Evolutionary conservation across 2,888 invertebrate genomes (phyloP).

Genomic region (Acanthosepion lycidas): DNA sequence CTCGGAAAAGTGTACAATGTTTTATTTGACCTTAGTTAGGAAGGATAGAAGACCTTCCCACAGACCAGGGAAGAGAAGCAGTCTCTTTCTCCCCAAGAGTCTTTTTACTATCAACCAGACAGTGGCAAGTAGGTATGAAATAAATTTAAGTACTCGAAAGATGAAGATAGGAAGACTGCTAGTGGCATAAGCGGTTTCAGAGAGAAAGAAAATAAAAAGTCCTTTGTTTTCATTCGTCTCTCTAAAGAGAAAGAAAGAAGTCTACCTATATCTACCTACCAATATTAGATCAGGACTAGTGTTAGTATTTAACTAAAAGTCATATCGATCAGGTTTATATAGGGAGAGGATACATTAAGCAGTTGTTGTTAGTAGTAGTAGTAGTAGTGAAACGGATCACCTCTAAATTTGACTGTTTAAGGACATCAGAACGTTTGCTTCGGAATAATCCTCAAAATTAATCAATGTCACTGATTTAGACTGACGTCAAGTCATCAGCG

Average conservation of each 20-base stretch:
- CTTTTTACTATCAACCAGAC: background rate
- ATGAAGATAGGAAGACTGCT: background rate
- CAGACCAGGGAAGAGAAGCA: slow-evolving; percentile 3
- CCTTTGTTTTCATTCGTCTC: too few relatives aligned
- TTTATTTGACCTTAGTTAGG: slow-evolving; percentile 11
- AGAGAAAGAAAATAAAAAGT: too few relatives aligned
- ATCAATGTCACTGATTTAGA: background rate
- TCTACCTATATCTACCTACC: too few relatives aligned
- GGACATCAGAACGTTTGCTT: background rate
- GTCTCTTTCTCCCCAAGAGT: background rate
- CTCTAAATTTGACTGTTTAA: slow-evolving; percentile 8
- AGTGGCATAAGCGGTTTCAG: too few relatives aligned
- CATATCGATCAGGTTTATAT: background rate
- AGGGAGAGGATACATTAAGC: background rate
- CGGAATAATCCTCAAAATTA: slow-evolving; percentile 2
- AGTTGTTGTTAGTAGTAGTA: background rate
- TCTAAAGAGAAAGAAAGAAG: too few relatives aligned
- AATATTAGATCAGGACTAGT: background rate
- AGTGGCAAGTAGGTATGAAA: background rate
- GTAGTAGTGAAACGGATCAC: slow-evolving; percentile 9
- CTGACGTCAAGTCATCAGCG: background rate
- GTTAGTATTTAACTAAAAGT: slow-evolving; percentile 24
- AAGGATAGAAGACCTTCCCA: background rate
- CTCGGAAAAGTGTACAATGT: background rate
- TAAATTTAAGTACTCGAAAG: background rate